Evolutionary conservation across 2,113 vertebrate species (phyloP).

Genomic region (Phainopepla nitens): DNA sequence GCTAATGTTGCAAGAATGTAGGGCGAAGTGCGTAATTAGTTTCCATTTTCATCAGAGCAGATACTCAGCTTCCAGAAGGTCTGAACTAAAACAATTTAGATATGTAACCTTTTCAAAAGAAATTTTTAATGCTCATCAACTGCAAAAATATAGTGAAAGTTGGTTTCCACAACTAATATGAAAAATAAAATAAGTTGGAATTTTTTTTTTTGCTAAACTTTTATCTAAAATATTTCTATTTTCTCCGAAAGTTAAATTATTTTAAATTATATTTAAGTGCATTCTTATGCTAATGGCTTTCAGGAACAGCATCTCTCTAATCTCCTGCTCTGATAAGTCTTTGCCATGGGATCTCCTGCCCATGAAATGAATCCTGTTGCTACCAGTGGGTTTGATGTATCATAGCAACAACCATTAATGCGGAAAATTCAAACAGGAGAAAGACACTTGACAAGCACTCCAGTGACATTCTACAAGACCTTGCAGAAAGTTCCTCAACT

Average conservation of each 20-base stretch:
- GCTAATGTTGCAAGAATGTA: not conserved
- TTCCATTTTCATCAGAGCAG: not conserved
- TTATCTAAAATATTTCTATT: not conserved
- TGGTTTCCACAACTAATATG: not conserved
- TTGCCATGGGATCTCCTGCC: slow-evolving; percentile 48
- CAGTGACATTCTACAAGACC: not conserved
- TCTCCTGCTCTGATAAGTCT: slow-evolving; percentile 51
- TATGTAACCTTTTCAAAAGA: not conserved
- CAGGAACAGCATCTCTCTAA: slow-evolving; percentile 32
- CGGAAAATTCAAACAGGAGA: not conserved
- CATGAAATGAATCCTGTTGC: slow-evolving; percentile 50
- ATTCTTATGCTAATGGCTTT: slow-evolving; percentile 26
- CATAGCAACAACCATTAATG: not conserved
- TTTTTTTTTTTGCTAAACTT: not conserved
- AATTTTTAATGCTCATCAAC: not conserved
- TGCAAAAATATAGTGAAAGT: not conserved
- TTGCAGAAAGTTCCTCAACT: not conserved
- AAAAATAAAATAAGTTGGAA: not conserved
- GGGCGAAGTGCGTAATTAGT: not conserved
- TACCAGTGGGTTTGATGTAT: not conserved
- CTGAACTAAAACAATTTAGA: not conserved
- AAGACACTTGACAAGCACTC: not conserved
- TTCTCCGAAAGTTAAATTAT: not conserved
- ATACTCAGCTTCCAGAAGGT: not conserved
- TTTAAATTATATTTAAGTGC: slow-evolving; percentile 23